Percentiles rank a stretch among this genome's conserved stretches.
Conservation (phyloP, 1,140 invertebrate genomes). For the Eufriesea mexicana region DNA sequence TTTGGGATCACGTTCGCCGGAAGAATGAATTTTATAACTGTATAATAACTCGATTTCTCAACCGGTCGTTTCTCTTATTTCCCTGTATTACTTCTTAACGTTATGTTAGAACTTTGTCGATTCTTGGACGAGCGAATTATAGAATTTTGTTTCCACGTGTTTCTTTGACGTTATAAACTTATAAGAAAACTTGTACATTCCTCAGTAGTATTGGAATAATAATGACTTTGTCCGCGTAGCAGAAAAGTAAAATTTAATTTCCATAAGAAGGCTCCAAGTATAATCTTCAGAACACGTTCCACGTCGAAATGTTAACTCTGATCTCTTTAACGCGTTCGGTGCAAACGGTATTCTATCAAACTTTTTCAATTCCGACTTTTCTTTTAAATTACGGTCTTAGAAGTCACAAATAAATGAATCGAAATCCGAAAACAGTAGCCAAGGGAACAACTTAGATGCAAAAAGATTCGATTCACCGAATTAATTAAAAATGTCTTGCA, state of each 20-base stretch:
- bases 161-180: not conserved
- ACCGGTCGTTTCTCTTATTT: not conserved
- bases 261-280: not conserved
- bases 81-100: not conserved
- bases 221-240: not conserved
- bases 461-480: no score
- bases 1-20: not conserved
- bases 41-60: not conserved
- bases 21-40: not conserved
- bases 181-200: no score
- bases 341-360: conserved; percentile 13
- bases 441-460: not conserved
- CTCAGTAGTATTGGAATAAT: no score
- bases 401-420: not conserved
- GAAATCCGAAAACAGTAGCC: not conserved
- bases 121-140: not conserved
- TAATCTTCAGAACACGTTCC: not conserved
- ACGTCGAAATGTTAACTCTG: not conserved
- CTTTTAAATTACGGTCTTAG: not conserved
- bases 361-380: conserved; percentile 20
- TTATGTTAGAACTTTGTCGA: no score
- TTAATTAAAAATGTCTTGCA: not conserved
- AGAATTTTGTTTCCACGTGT: not conserved
- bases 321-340: not conserved
- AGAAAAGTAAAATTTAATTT: conserved; percentile 1